A percentile compares a stretch with the other conserved stretches of the same genome.
phyloP scores from a whole-genome alignment of 1,140 invertebrate species.

The Ceratina australensis region DNA sequence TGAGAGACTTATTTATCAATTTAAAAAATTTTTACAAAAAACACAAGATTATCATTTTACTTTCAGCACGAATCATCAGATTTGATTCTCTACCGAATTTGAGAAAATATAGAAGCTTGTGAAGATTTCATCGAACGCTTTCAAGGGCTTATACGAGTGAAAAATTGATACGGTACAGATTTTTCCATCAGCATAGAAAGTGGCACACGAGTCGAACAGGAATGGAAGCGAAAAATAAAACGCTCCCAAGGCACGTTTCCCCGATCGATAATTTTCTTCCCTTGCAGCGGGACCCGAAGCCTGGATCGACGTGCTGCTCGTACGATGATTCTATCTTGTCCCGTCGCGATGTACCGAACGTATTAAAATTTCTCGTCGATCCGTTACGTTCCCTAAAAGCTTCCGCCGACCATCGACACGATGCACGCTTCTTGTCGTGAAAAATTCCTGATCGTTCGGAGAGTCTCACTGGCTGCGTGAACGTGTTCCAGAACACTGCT shows the following conservation, averaged over 20 bases:
- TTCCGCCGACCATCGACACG: background rate
- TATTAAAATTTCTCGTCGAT: slow-evolving; percentile 46
- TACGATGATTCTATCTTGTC: background rate
- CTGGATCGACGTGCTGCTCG: slow-evolving; percentile 11
- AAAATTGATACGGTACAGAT: too few relatives aligned
- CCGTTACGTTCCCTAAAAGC: slow-evolving; percentile 21
- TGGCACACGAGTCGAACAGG: slow-evolving; percentile 10
- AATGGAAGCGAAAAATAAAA: slow-evolving; percentile 43
- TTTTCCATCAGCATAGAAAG: too few relatives aligned
- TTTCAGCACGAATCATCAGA: too few relatives aligned
- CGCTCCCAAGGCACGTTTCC: slow-evolving; percentile 44
- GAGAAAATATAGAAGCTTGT: too few relatives aligned
- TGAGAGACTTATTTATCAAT: too few relatives aligned
- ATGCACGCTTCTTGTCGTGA: slow-evolving; percentile 3
- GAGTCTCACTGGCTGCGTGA: background rate
- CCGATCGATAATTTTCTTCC: slow-evolving; percentile 59
- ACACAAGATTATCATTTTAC: too few relatives aligned
- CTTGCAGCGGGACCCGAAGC: slow-evolving; percentile 54
- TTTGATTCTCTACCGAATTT: too few relatives aligned
- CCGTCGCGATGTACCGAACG: background rate
- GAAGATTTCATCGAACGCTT: too few relatives aligned
- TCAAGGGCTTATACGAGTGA: too few relatives aligned
- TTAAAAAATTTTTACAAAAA: too few relatives aligned
- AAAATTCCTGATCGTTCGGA: background rate
- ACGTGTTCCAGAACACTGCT: too few relatives aligned